Evolutionary conservation across 37 sponge, comb jelly and placozoan species (phyloP).

Genomic region (Corticium candelabrum): DNA sequence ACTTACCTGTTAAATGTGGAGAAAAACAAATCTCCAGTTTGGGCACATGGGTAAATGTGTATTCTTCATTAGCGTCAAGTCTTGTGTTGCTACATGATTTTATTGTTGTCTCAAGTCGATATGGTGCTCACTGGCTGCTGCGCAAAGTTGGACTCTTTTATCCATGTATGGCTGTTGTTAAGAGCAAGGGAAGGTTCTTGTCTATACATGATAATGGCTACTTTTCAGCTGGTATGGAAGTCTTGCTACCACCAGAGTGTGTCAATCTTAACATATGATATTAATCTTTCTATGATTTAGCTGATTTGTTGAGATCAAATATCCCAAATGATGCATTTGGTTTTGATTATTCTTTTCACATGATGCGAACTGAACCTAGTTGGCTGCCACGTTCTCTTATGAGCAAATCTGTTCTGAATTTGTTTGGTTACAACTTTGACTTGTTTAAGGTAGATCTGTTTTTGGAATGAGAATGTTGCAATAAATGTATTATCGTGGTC

Average conservation of each 20-base stretch:
- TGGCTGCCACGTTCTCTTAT: background rate
- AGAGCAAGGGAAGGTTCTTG: too few species aligned
- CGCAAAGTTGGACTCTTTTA: too few species aligned
- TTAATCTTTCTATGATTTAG: background rate
- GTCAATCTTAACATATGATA: background rate
- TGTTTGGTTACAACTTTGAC: background rate
- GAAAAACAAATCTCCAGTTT: background rate
- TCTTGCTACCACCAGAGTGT: too few species aligned
- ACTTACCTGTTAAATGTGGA: background rate
- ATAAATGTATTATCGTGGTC: too few species aligned
- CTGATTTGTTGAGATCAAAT: background rate
- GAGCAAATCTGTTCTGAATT: background rate
- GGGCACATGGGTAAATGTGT: background rate
- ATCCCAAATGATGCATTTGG: background rate
- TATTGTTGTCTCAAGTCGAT: too few species aligned
- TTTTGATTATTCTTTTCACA: background rate
- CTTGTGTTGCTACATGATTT: too few species aligned
- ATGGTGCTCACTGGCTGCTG: too few species aligned
- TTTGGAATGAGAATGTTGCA: too few species aligned
- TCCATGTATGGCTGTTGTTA: too few species aligned
- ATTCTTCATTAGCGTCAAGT: too few species aligned
- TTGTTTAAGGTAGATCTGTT: background rate
- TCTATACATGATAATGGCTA: too few species aligned
- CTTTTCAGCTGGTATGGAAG: too few species aligned
- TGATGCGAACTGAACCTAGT: background rate